phyloP scores from a whole-genome alignment of 1,140 invertebrate species.

The Bathynomus jamesi region DNA sequence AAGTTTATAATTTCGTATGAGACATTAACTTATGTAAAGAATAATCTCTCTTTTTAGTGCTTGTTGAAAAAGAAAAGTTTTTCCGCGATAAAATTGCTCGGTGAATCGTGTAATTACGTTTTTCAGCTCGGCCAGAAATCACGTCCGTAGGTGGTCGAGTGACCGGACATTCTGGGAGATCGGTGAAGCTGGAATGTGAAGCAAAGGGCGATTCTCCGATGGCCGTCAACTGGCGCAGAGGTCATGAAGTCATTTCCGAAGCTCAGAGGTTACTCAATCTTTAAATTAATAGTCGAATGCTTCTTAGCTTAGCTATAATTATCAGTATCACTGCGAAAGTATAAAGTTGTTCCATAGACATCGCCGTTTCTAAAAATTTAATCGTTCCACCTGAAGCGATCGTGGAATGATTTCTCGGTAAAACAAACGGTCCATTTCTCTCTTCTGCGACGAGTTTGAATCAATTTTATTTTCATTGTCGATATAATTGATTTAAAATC shows the following conservation, averaged over 20 bases:
- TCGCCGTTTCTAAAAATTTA: too few relatives aligned
- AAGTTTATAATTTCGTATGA: not conserved
- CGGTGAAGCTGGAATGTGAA: conserved; percentile 21
- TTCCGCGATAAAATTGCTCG: too few relatives aligned
- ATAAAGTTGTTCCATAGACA: too few relatives aligned
- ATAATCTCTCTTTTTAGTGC: not conserved
- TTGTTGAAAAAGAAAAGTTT: not conserved
- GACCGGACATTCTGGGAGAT: conserved; percentile 24
- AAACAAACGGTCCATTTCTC: too few relatives aligned
- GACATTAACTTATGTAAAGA: not conserved
- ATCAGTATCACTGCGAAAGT: too few relatives aligned
- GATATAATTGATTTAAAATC: too few relatives aligned
- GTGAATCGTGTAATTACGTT: not conserved
- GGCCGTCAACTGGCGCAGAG: conserved; percentile 22
- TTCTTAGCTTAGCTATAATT: too few relatives aligned
- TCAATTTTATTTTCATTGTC: too few relatives aligned
- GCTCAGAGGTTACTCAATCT: not conserved
- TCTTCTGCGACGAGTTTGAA: too few relatives aligned
- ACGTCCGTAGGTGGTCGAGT: conserved; percentile 21
- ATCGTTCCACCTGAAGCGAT: too few relatives aligned
- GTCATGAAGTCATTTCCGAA: not conserved
- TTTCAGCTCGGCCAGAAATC: conserved; percentile 21
- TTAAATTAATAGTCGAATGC: too few relatives aligned
- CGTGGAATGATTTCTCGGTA: too few relatives aligned
- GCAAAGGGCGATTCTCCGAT: conserved; percentile 25